Evolutionary conservation across 2,888 invertebrate species (phyloP), one percentile per base, ranked within the genome.

Genomic region (Lagria hirta): DNA sequence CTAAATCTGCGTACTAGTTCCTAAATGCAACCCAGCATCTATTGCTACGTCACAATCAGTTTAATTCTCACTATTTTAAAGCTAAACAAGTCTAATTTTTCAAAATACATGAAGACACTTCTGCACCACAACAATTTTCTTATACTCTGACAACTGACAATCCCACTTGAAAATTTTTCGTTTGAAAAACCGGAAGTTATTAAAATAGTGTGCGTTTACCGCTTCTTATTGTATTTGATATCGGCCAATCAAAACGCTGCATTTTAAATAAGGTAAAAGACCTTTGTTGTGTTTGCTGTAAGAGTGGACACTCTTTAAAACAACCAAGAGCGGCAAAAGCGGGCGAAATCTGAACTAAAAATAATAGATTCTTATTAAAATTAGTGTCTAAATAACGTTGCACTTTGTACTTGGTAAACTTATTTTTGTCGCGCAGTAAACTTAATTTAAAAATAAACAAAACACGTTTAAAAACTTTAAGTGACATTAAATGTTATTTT

Each of bases 111-210:
- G 15, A 45, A 13, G 20, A 37, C 27, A 22, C 20, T 10, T 17
- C 30, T 11, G 14, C 41, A 34, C 18, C 27, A 13, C 18, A 3
- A 8, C 21, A 26, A 22, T 22, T 35, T 43, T 16, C 14, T n/a
- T n/a, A n/a, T n/a, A n/a, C n/a, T n/a, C n/a, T 23, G 23, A 36
- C 33, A 42, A 47, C 42, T 42, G 42, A 33, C 47, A 47, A 37
- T 32, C 33, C 4, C 32, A 36, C 46, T 27, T 22, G 28, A 43
- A 47, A 43, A 33, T 44, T 49, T 40, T 41, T 41, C 51, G 52
- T 53, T 59, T 58, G 51, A 48, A 60, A 57, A 54, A 60, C 59
- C 59, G 61, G 60, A 60, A 59, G 58, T 56, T 51, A 32, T 47
- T 47, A 43, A 21, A 41, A 48, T 24, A 18, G 34, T 35, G 45